Base-by-base conservation (phyloP, 2,113 vertebrate genomes). In the Pteronura brasiliensis region DNA sequence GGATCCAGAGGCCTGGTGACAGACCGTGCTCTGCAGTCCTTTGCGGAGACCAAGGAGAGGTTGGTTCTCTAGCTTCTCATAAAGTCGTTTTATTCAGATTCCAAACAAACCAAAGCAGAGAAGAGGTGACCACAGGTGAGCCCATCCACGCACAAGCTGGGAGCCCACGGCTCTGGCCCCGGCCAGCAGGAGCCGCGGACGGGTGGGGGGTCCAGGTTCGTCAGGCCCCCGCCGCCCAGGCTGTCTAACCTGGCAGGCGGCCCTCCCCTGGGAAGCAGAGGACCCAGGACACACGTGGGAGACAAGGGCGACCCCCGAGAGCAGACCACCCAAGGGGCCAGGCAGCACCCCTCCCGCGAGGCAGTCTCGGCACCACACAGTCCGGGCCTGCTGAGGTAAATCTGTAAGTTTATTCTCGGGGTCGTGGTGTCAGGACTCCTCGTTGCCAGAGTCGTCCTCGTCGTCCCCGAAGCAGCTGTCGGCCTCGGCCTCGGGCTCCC, bases 401-500 rank as follows among this genome's bases (percentile, higher is more conserved):
- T 86, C 94, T 97, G 87, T 91, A 36, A 90, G 98, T 99, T 99
- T 97, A 97, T 96, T 79, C 0, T 82, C 57, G 82, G 77, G 81
- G 72, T 36, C 29, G 39, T 6, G 90, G 72, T 36, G 99, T 99
- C 99, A 99, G 96, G 99, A 99, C 97, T 99, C 99, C 98, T 99
- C 99, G 0, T 99, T 99, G 97, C 99, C 99, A 0, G 99, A 99
- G 98, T 99, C 99, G 6, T 99, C 99, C 1, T 99, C 99, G 0
- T 99, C 99, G 27, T 99, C 99, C 81, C 99, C 99, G 0, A 99
- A 99, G 98, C 99, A 99, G 97, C 99, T 99, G 67, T 99, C 98
- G 29, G 99, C 99, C 87, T 99, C 99, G 11, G 99, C 99, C 0
- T 99, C 99, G 25, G 99, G 99, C 80, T 99, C 99, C 21, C 99